Evolutionary conservation across 2,797 vertebrate genomes (phyloP).

Genomic region (Rhynchonycteris naso): DNA sequence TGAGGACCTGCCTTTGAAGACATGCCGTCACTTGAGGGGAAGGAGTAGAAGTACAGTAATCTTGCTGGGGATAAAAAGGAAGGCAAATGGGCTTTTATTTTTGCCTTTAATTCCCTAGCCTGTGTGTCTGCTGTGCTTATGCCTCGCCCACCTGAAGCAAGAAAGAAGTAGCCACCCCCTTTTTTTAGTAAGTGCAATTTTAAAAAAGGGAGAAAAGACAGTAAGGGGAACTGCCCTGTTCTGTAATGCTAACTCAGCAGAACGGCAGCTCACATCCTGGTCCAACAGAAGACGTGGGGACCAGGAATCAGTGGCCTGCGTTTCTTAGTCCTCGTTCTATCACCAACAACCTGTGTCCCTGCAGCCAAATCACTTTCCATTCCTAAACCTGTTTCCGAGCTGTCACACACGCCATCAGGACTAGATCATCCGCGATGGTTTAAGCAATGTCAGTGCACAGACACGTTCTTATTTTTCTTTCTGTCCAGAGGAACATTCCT

Average conservation of each 20-base stretch:
- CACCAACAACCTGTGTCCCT: background rate
- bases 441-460: background rate
- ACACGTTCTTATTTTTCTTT: background rate
- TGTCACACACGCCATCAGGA: background rate
- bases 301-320: background rate
- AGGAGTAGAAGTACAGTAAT: slow-evolving; percentile 53
- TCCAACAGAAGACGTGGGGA: background rate
- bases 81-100: slow-evolving; percentile 31
- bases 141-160: background rate
- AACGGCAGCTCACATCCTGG: background rate
- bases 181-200: background rate
- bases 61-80: background rate
- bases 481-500: background rate
- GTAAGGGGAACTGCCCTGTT: background rate
- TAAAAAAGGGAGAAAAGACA: background rate
- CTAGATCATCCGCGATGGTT: background rate
- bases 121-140: background rate
- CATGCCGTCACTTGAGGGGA: slow-evolving; percentile 53
- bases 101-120: slow-evolving; percentile 14
- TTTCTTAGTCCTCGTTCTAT: background rate
- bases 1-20: slow-evolving; percentile 66
- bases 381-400: background rate
- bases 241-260: background rate
- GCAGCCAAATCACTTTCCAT: background rate
- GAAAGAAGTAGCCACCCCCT: background rate